Evolutionary conservation across 1,140 invertebrate genomes (phyloP).

Genomic region (Cotesia glomerata): DNA sequence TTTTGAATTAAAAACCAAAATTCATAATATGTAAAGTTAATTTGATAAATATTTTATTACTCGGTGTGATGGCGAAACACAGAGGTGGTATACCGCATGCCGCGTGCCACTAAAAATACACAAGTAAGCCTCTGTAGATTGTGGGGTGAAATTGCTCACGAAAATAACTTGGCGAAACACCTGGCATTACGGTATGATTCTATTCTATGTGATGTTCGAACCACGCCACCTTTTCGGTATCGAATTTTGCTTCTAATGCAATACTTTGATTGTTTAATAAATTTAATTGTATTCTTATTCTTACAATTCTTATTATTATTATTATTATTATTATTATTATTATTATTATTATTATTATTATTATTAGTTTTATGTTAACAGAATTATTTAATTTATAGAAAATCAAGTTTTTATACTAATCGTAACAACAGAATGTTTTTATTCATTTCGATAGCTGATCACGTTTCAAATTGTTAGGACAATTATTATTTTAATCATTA

Average conservation of each 20-base stretch:
- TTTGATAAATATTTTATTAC: slow-evolving; percentile 56
- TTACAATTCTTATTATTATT: too few species aligned
- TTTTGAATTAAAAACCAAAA: not conserved
- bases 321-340: too few species aligned
- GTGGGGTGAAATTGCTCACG: slow-evolving; percentile 43
- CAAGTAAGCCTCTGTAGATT: slow-evolving; percentile 33
- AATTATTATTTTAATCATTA: too few species aligned
- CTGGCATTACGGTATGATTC: slow-evolving; percentile 43
- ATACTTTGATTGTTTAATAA: not conserved
- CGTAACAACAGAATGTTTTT: too few species aligned
- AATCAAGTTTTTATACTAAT: too few species aligned
- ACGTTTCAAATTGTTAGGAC: too few species aligned
- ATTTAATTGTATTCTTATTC: not conserved
- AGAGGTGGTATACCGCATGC: slow-evolving; percentile 48
- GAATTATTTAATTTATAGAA: too few species aligned
- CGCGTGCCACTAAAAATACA: slow-evolving; percentile 50
- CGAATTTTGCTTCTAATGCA: slow-evolving; percentile 22
- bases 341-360: too few species aligned
- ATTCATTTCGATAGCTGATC: too few species aligned
- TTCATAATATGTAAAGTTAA: slow-evolving; percentile 20
- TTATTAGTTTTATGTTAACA: too few species aligned
- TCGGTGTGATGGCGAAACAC: slow-evolving; percentile 49
- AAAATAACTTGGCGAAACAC: slow-evolving; percentile 51
- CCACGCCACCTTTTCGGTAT: slow-evolving; percentile 5
- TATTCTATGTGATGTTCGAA: slow-evolving; percentile 34